phyloP scores from a whole-genome alignment of 2,113 vertebrate species.

The Oreochromis tanganicae region DNA sequence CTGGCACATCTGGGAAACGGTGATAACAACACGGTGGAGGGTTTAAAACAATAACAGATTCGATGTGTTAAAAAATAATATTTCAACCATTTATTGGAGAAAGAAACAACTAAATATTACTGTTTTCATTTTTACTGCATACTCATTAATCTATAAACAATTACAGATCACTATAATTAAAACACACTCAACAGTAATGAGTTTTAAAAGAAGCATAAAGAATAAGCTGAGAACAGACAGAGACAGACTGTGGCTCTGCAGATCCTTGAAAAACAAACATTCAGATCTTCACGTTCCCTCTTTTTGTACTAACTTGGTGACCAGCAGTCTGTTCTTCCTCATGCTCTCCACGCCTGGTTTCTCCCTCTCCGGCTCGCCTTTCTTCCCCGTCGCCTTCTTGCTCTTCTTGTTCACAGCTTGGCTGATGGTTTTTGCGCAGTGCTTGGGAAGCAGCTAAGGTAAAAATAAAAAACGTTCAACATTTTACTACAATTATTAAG shows the following conservation, averaged over 20 bases:
- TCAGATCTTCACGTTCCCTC: not conserved
- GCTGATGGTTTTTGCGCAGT: constrained; percentile 99
- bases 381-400: constrained; percentile 97
- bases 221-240: not conserved
- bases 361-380: constrained; percentile 96
- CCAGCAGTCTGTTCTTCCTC: constrained; percentile 97
- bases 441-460: constrained; percentile 90
- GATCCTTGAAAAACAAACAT: not conserved
- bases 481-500: not conserved
- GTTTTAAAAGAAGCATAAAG: not conserved
- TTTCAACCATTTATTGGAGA: not conserved
- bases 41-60: not conserved
- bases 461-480: fast-evolving
- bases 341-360: constrained; percentile 99
- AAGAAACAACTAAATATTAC: not conserved
- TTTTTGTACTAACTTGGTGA: constrained; percentile 86
- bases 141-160: not conserved
- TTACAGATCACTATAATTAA: not conserved
- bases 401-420: constrained; percentile 98
- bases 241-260: not conserved
- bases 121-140: not conserved
- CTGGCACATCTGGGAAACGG: not conserved
- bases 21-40: not conserved
- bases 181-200: not conserved
- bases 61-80: not conserved